These are phyloP conservation scores for Ciona savignyi DNA, from an alignment of 23 tunicate genomes.

Conservation along the genomic window DNA sequence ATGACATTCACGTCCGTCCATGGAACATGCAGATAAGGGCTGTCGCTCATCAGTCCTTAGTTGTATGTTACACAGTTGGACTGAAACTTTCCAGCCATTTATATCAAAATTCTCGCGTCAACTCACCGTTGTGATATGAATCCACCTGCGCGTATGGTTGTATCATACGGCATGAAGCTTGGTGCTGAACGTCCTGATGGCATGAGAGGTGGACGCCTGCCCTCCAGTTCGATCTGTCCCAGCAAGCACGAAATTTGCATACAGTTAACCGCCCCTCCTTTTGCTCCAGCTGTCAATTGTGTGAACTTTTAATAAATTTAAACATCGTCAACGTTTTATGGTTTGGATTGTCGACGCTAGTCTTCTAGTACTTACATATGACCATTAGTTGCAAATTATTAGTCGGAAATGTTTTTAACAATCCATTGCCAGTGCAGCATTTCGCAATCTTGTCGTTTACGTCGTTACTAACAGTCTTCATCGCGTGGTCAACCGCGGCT, in stretches of 20 bases:
- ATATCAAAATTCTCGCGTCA: background rate
- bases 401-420: slow-evolving; percentile 65
- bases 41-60: background rate
- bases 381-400: slow-evolving; percentile 96
- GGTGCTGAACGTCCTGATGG: slow-evolving; percentile 80
- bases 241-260: slow-evolving; percentile 84
- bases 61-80: background rate
- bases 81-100: background rate
- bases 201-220: slow-evolving; percentile 83
- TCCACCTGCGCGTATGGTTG: slow-evolving; percentile 83
- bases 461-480: slow-evolving; percentile 60
- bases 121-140: slow-evolving; percentile 88
- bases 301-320: background rate
- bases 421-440: slow-evolving; percentile 68
- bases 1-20: background rate
- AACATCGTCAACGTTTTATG: background rate
- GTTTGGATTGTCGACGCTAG: background rate
- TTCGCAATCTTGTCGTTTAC: slow-evolving; percentile 55
- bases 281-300: slow-evolving; percentile 87
- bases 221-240: slow-evolving; percentile 96
- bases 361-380: slow-evolving; percentile 30
- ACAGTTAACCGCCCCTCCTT: slow-evolving; percentile 93
- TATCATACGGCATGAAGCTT: slow-evolving; percentile 82
- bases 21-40: background rate
- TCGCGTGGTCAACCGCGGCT: slow-evolving; percentile 73